Conservation (phyloP, 2,797 vertebrate species). For the Vespertilio murinus region DNA sequence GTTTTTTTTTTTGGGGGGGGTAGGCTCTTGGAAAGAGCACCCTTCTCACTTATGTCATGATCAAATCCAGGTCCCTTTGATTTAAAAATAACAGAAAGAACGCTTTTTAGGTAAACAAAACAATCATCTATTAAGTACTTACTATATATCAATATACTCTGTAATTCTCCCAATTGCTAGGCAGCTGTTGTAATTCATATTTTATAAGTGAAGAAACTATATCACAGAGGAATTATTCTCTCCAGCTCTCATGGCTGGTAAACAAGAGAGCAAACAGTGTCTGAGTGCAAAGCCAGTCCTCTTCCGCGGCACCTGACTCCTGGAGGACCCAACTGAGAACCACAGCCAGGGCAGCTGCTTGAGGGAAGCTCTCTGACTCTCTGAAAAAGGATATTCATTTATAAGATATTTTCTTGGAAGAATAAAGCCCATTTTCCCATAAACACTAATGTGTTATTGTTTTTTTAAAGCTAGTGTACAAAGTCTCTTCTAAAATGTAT, state of each 20-base stretch:
- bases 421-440: not conserved
- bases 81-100: slow-evolving; percentile 22
- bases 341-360: not conserved
- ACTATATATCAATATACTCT: not conserved
- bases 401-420: not conserved
- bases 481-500: not conserved
- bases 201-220: slow-evolving; percentile 39
- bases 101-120: slow-evolving; percentile 30
- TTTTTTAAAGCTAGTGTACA: not conserved
- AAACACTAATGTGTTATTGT: not conserved
- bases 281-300: not conserved
- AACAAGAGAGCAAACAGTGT: not conserved
- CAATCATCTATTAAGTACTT: not conserved
- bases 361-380: not conserved
- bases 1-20: not conserved
- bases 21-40: not conserved
- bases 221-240: not conserved
- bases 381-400: not conserved
- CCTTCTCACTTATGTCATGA: not conserved
- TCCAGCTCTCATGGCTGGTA: not conserved
- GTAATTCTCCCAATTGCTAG: not conserved
- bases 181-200: not conserved
- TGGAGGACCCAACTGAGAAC: not conserved
- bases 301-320: not conserved
- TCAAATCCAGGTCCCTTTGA: not conserved